Base-by-base conservation (phyloP, 1,140 invertebrate species). In the Drosophila asahinai region DNA sequence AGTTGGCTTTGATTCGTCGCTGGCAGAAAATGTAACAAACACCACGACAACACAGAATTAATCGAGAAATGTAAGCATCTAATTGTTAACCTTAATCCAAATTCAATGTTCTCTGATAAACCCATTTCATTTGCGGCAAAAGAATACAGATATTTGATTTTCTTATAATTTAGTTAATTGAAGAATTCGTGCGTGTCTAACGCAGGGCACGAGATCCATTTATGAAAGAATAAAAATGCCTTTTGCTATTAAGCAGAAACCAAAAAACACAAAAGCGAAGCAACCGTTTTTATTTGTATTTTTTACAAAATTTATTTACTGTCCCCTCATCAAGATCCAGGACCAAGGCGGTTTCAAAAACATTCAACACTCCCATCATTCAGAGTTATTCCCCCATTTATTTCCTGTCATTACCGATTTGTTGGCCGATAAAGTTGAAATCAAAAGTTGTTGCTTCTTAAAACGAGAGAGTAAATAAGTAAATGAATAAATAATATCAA, bases 211-310 rank as follows among this genome's bases (percentile, higher is more conserved):
- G 55, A 63, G 75, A 55, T 36, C 51, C 57, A 66, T 59, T 64
- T 52, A 82, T 76, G 68, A 89, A 89, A 80, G 42, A 68, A 87
- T 71, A 89, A 83, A 55, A 81, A 87, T 74, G 84, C 83, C 80
- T 86, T 77, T 86, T 86, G 83, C 71, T 87, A 62, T 42, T 19
- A 59, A 66, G 81, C 80, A 86, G 77, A 80, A 83, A 71, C 58
- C 27, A 30, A 30, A 52, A 70, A 73, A 73, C 22, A 82, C 51
- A 65, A 67, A 75, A 40, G 14, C 33, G 4, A 25, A 43, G 25
- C 30, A 22, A 42, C 27, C 7, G 33, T 57, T 63, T 78, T 75
- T 27, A 49, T 63, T 3, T 25, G 22, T 25, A 25, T 25, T 25
- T 25, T 54, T 55, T 47, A 40, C 12, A n/a, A 2, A 5, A 48